phyloP scores from a whole-genome alignment of 2,113 vertebrate species.

The Fregetta grallaria region DNA sequence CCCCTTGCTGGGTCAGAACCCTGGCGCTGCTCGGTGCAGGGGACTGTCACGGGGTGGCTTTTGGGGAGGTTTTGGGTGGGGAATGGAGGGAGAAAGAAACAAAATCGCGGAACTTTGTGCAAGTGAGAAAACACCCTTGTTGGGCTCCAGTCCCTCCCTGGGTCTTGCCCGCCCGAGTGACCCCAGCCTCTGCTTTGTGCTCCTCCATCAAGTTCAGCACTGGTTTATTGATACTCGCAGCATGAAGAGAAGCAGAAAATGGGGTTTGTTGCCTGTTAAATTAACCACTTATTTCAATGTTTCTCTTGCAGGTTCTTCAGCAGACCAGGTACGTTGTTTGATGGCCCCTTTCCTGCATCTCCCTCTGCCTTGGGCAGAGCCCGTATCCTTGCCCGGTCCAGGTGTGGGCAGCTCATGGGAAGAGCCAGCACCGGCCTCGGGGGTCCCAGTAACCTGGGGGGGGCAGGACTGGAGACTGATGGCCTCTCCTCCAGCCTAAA shows the following conservation, averaged over 20 bases:
- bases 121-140: background rate
- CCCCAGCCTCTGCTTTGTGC: background rate
- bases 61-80: background rate
- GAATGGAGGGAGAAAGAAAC: background rate
- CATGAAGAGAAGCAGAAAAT: background rate
- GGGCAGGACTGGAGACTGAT: background rate
- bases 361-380: background rate
- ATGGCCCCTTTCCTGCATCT: rapidly evolving
- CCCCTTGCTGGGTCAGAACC: background rate
- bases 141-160: rapidly evolving
- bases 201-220: background rate
- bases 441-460: background rate
- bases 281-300: background rate
- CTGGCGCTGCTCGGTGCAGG: background rate
- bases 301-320: constrained; percentile 68
- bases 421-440: background rate
- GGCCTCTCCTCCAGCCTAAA: background rate
- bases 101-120: background rate
- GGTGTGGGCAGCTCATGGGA: background rate
- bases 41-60: rapidly evolving
- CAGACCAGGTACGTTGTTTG: constrained; percentile 66
- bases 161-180: background rate
- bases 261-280: background rate
- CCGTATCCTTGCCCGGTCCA: rapidly evolving
- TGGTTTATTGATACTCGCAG: background rate